phyloP scores from a whole-genome alignment of 2,888 invertebrate genomes.

The Lepidocyrtoides sp. region DNA sequence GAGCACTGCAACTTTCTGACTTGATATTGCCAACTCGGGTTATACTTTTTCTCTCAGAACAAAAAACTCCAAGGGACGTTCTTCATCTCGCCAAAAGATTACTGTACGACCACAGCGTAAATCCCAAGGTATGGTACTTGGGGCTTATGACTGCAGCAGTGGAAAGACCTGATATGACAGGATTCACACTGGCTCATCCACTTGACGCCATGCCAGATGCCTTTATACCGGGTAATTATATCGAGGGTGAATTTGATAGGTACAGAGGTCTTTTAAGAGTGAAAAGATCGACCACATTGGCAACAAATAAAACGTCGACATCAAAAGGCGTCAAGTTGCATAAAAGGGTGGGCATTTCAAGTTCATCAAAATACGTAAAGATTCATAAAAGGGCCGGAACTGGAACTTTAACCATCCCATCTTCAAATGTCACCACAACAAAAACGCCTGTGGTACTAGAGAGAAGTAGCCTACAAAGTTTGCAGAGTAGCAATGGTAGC shows the following conservation, averaged over 20 bases:
- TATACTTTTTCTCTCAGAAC: no score
- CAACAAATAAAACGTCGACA: background rate
- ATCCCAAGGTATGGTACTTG: constrained; percentile 78
- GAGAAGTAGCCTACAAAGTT: background rate
- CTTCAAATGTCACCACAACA: background rate
- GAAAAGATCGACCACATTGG: constrained; percentile 15
- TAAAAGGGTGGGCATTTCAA: background rate
- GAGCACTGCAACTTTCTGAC: background rate
- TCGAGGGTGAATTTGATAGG: constrained; percentile 38
- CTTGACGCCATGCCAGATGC: constrained; percentile 77
- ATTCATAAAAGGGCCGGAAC: background rate
- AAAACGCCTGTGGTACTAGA: background rate
- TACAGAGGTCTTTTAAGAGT: constrained; percentile 24
- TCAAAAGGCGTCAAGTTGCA: background rate
- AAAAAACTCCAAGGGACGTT: constrained; percentile 56
- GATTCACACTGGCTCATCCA: constrained; percentile 70
- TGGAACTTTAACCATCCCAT: background rate
- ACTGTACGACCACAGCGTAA: constrained; percentile 41
- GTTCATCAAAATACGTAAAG: background rate
- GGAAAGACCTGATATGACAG: constrained; percentile 72
- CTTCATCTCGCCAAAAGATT: constrained; percentile 68
- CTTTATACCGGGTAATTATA: constrained; percentile 66
- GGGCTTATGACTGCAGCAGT: constrained; percentile 51
- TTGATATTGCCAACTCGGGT: no score
- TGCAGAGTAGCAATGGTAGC: background rate